phyloP scores from a whole-genome alignment of 2,113 vertebrate species.

The Heptranchias perlo region DNA sequence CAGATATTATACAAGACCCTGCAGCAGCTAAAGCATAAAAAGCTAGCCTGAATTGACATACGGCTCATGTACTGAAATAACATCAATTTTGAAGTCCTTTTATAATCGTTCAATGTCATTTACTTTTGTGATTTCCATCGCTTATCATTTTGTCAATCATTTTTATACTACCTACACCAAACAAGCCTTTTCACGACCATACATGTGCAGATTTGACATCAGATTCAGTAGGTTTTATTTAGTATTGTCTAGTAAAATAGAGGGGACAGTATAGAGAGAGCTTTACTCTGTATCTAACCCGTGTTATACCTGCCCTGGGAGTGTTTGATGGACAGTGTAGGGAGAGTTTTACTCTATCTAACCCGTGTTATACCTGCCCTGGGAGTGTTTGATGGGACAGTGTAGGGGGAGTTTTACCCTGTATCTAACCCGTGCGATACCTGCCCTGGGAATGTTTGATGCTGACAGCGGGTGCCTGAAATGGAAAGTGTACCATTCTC shows the following conservation, averaged over 20 bases:
- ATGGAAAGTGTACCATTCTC: too few relatives aligned
- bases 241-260: neutral
- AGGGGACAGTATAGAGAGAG: neutral
- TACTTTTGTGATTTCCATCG: neutral
- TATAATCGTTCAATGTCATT: too few relatives aligned
- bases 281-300: neutral
- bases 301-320: neutral
- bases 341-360: too few relatives aligned
- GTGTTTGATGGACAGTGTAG: neutral
- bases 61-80: neutral
- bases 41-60: neutral
- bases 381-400: neutral
- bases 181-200: neutral
- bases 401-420: neutral
- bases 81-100: neutral
- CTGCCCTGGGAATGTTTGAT: neutral
- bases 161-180: neutral
- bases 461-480: too few relatives aligned
- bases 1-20: too few relatives aligned
- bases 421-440: too few relatives aligned
- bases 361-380: neutral
- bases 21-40: too few relatives aligned
- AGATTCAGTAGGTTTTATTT: too few relatives aligned
- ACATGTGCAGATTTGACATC: neutral
- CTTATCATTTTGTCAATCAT: neutral